Evolutionary conservation across 2,888 invertebrate genomes (phyloP), one percentile per base, ranked within the genome.

Genomic region (Phoenoteleia sp.): DNA sequence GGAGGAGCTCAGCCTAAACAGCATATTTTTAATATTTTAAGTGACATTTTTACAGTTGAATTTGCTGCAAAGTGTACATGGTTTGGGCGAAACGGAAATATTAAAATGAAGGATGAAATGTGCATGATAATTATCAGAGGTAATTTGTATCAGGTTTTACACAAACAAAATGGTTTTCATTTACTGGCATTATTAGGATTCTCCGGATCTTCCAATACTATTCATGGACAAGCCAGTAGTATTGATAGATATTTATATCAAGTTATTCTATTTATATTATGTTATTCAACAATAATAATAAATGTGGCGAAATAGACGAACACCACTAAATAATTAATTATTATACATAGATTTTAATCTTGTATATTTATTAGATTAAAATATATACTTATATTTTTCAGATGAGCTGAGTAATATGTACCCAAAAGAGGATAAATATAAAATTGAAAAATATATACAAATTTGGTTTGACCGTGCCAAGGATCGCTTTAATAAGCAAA

Each of bases 381-480:
- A 23, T 39, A 39, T 39, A 58, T 39, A 21, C 21, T 58, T 21
- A 17, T 29, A 29, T 29, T 7, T 58, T 58, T 58, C 21, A 58
- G 58, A 58, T 58, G 36, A 58, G 23, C 36, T 58, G 6, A 58
- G 36, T 21, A 21, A 13, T 23, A 58, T 39, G 19, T 58, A 58
- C 15, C 7, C 58, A 39, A 58, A 58, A 39, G 39, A 58, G n/a
- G 23, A 19, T 15, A 58, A 58, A 58, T 58, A 58, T 39, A 21
- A 5, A 36, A 19, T 58, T 13, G 58, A 58, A 27, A 39, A 23
- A 39, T 36, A 39, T 58, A 19, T 58, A 0, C 58, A 58, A 39
- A 58, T 23, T n/a, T 58, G 58, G 58, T 58, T 58, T n/a, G 7
- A 58, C 21, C 58, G 58, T 19, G 58, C 58, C 6, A 58, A 58